Percentiles rank a stretch among this genome's conserved stretches.
Evolutionary conservation across 2,797 vertebrate genomes (phyloP).

Genomic region (Schizopygopsis pylzovi): DNA sequence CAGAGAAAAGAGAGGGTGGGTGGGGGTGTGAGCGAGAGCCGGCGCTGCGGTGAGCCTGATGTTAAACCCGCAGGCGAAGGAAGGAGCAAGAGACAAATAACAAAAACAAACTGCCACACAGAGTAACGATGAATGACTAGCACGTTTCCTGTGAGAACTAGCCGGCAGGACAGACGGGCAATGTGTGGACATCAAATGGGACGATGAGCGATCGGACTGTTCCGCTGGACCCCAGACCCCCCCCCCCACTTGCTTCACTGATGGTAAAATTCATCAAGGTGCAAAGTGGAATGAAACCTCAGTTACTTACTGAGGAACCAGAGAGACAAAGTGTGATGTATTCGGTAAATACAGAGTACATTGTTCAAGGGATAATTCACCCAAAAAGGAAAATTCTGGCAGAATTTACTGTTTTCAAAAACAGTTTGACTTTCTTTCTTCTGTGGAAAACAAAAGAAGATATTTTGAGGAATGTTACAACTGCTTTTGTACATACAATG

Average conservation of each 20-base stretch:
- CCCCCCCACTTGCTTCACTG: constrained; percentile 12
- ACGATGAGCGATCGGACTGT: constrained; percentile 40
- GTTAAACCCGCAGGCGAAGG: constrained; percentile 46
- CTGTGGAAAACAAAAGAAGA: not conserved
- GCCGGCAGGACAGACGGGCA: constrained; percentile 25
- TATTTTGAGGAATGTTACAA: constrained; percentile 5
- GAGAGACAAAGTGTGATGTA: constrained; percentile 26
- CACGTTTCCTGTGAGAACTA: constrained; percentile 37
- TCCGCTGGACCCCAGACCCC: constrained; percentile 2
- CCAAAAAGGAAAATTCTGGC: not conserved
- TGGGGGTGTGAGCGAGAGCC: constrained; percentile 20
- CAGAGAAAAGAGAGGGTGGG: constrained; percentile 15
- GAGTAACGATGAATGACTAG: constrained; percentile 50
- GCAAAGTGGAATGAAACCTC: constrained; percentile 28
- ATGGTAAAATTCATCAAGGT: constrained; percentile 30
- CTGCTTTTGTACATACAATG: not conserved
- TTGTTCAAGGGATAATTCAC: not conserved
- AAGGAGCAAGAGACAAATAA: constrained; percentile 55
- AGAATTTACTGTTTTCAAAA: not conserved
- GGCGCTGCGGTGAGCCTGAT: constrained; percentile 34
- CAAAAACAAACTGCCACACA: constrained; percentile 50
- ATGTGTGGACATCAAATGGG: constrained; percentile 23
- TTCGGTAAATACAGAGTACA: constrained; percentile 8
- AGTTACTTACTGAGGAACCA: constrained; percentile 13
- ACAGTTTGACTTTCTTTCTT: not conserved